Evolutionary conservation across 2,797 vertebrate genomes (phyloP).

Genomic region (Poecile montanus): DNA sequence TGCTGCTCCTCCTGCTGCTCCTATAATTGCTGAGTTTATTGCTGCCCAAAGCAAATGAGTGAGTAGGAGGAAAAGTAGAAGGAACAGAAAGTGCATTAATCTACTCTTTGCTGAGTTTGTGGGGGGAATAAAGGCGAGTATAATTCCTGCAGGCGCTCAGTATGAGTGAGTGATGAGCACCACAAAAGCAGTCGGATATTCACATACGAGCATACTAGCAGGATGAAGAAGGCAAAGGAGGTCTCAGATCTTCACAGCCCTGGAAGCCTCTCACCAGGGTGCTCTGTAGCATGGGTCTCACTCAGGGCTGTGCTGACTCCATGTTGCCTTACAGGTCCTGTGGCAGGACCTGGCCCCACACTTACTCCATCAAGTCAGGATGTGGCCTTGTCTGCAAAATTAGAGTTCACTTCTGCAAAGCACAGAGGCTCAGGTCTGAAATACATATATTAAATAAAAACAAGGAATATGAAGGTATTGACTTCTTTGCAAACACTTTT

Average conservation of each 20-base stretch:
- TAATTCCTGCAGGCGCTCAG: not conserved
- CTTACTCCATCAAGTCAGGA: not conserved
- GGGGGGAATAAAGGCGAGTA: not conserved
- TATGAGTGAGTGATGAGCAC: not conserved
- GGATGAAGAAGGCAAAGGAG: not conserved
- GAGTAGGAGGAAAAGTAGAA: conserved; percentile 56
- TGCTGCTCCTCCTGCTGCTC: not conserved
- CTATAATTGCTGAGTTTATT: conserved; percentile 41
- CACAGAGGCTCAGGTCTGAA: not conserved
- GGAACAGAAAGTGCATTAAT: conserved; percentile 53
- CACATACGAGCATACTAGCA: not conserved
- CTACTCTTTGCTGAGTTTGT: conserved; percentile 26
- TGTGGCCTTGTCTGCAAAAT: not conserved
- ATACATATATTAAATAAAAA: not conserved
- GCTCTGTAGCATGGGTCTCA: not conserved
- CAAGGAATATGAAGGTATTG: not conserved
- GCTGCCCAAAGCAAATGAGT: conserved; percentile 42
- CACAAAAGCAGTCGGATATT: not conserved
- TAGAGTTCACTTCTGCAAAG: not conserved
- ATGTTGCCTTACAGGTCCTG: not conserved
- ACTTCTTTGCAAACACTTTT: not conserved
- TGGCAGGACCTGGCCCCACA: not conserved
- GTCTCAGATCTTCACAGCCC: not conserved
- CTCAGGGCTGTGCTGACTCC: not conserved
- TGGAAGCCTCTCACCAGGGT: not conserved